Conservation (phyloP, 2,113 vertebrate genomes). For the Tetraodon nigroviridis region DNA sequence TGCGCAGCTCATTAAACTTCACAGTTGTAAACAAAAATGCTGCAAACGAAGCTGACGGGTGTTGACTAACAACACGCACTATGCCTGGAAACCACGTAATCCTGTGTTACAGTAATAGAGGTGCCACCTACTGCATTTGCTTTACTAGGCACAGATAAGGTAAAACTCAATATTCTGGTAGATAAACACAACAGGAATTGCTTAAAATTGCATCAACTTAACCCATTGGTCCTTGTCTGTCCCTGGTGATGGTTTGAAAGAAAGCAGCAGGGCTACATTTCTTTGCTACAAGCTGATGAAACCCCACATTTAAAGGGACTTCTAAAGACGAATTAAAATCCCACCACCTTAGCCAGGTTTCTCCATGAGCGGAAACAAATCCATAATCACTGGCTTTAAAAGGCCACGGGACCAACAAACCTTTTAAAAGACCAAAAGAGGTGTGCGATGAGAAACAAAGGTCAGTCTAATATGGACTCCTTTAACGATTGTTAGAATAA, state of each 20-base stretch:
- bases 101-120: too few relatives aligned
- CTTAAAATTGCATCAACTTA: too few relatives aligned
- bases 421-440: constrained; percentile 71
- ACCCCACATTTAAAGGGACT: constrained; percentile 29
- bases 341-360: constrained; percentile 42
- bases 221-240: background rate
- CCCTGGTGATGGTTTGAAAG: constrained; percentile 1
- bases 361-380: constrained; percentile 64
- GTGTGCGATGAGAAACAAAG: constrained; percentile 68
- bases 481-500: constrained; percentile 68
- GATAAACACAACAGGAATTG: too few relatives aligned
- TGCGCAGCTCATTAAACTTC: too few relatives aligned
- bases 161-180: too few relatives aligned
- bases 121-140: too few relatives aligned
- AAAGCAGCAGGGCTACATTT: constrained; percentile 10
- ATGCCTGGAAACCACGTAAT: too few relatives aligned
- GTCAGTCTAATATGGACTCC: constrained; percentile 74
- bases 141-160: too few relatives aligned
- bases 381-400: constrained; percentile 69
- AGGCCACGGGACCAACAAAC: constrained; percentile 70
- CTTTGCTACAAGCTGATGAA: constrained; percentile 10
- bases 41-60: too few relatives aligned
- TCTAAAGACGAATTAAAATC: constrained; percentile 41
- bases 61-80: too few relatives aligned
- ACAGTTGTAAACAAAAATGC: too few relatives aligned